Evolutionary conservation across 2,888 invertebrate species (phyloP).

Genomic region (Drosophila recens): DNA sequence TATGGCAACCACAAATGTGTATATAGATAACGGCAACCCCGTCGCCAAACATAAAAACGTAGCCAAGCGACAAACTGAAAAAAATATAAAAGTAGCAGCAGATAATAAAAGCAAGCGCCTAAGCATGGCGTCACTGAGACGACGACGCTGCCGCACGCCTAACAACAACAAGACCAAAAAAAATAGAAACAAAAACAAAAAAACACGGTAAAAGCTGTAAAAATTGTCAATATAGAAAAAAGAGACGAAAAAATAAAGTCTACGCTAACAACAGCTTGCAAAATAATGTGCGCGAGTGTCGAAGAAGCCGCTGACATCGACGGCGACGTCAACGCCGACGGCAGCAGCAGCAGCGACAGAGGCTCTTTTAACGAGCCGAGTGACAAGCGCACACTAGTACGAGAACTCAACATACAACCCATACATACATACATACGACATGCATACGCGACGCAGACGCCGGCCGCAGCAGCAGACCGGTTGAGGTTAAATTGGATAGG

Average conservation of each 20-base stretch:
- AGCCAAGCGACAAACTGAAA: conserved; percentile 65
- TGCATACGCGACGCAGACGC: conserved; percentile 69
- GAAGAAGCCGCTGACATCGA: conserved; percentile 72
- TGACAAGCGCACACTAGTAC: conserved; percentile 69
- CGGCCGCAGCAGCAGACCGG: conserved; percentile 73
- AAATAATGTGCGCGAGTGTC: conserved; percentile 76
- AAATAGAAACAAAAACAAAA: conserved; percentile 23
- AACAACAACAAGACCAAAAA: conserved; percentile 28
- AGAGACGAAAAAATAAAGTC: conserved; percentile 44
- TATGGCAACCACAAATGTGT: conserved; percentile 61
- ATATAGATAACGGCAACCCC: conserved; percentile 72
- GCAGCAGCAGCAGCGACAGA: conserved; percentile 19
- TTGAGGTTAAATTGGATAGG: conserved; percentile 80
- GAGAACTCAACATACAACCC: conserved; percentile 43
- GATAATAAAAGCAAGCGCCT: conserved; percentile 72
- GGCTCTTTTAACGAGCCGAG: conserved; percentile 72
- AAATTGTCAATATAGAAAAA: conserved; percentile 74
- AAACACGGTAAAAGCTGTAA: conserved; percentile 73
- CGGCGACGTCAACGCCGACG: conserved; percentile 41
- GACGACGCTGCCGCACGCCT: conserved; percentile 30
- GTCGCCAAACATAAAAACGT: conserved; percentile 66
- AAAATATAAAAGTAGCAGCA: conserved; percentile 56
- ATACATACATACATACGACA: conserved; percentile 33
- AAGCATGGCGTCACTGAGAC: conserved; percentile 75
- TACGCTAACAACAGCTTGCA: conserved; percentile 67